phyloP scores from a whole-genome alignment of 2,888 invertebrate species.

The Polyploca ridens region DNA sequence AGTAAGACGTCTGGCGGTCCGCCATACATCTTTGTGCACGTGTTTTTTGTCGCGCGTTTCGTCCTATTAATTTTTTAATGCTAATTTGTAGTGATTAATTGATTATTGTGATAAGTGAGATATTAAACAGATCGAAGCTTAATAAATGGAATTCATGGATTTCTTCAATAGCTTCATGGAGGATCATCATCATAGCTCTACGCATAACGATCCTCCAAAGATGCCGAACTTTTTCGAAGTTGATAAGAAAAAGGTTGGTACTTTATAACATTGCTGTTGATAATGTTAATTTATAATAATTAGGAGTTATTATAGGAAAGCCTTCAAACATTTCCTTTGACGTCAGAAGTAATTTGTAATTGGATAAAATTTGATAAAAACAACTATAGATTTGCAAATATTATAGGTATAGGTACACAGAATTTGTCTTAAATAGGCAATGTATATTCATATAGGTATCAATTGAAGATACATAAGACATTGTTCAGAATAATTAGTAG shows the following conservation, averaged over 20 bases:
- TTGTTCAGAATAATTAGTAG: too few relatives aligned
- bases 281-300: too few relatives aligned
- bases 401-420: too few relatives aligned
- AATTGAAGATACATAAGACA: not conserved
- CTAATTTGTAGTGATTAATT: conserved; percentile 41
- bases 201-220: conserved; percentile 64
- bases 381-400: too few relatives aligned
- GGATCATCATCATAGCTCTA: conserved; percentile 60
- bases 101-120: conserved; percentile 48
- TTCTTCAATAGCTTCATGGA: conserved; percentile 72
- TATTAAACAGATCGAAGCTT: conserved; percentile 41
- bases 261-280: not conserved
- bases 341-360: too few relatives aligned
- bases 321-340: too few relatives aligned
- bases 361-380: too few relatives aligned
- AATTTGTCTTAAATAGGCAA: too few relatives aligned
- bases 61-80: conserved; percentile 44
- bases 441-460: too few relatives aligned
- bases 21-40: conserved; percentile 71
- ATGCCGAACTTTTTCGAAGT: conserved; percentile 79
- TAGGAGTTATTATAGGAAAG: too few relatives aligned
- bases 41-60: conserved; percentile 60
- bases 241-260: conserved; percentile 75
- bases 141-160: conserved; percentile 76
- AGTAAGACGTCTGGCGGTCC: conserved; percentile 76